Base-by-base conservation (phyloP, 2,113 vertebrate species). In the Chloroceryle aenea region DNA sequence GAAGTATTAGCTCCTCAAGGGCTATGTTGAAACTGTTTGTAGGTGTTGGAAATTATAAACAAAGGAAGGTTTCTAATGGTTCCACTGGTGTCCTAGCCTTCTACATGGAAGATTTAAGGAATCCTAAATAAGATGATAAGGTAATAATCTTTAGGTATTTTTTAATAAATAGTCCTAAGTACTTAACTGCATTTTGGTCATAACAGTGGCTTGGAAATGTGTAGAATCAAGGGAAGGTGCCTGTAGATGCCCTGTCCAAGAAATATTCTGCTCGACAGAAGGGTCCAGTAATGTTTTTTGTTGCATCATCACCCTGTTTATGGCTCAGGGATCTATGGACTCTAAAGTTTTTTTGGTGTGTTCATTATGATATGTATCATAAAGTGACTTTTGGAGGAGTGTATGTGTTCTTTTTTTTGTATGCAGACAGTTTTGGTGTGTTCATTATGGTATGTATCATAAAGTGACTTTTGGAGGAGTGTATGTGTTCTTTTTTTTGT, bases 361-460 rank as follows among this genome's bases (percentile, higher is more conserved):
- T 29, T 73, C 12, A 5, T 89, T 69, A 74, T 40, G 10, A 19
- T 34, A 26, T 15, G 2, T 36, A 80, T 74, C 42, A 84, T 50
- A 36, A 58, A 50, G 7, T 29, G 29, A 1, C 2, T 12, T 15
- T 59, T 53, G 8, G 19, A 3, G 13, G 4, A 4, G 12, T 3
- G 2, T 23, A 7, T 56, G 22, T 73, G 20, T 47, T 74, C 8
- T 82, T 93, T 62, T 50, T 50, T 52, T 52, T 61, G 3, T 55
- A 27, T 10, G 6, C 10, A 52, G 47, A 47, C 9, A 59, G 32
- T n/a, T n/a, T n/a, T n/a, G n/a, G n/a, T n/a, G n/a, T n/a, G n/a
- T n/a, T n/a, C n/a, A n/a, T n/a, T n/a, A n/a, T n/a, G n/a, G n/a
- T n/a, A 26, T 15, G 2, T 36, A 80, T 74, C 42, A 84, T 50